Base-by-base conservation (phyloP, 2,113 vertebrate genomes). In the Toxostoma redivivum region DNA sequence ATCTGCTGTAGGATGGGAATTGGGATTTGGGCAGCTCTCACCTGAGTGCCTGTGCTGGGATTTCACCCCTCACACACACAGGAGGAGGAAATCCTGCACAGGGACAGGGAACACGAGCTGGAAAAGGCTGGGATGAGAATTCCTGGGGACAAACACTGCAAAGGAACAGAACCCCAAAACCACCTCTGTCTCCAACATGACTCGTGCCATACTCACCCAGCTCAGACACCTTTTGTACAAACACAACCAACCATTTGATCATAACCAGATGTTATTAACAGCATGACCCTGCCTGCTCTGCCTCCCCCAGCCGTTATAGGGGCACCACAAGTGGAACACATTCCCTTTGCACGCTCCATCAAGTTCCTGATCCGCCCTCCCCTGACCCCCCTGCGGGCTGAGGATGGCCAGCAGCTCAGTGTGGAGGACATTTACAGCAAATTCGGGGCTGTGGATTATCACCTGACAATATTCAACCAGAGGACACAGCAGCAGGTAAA, bases 401-500 rank as follows among this genome's bases (percentile, higher is more conserved):
- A 50, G 61, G 86, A 97, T 1, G 94, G 33, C 8, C 84, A 7
- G n/a, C 86, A 15, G 60, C 86, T 96, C 23, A 98, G 87, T 1
- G n/a, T 98, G 60, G 96, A 98, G 94, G 97, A 98, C 28, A 89
- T 98, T 16, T 98, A 90, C 54, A 96, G 76, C 54, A 67, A 83
- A 15, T 85, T 79, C 5, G 86, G 72, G 40, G 12, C 61, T 44
- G 58, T 90, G n/a, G 48, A 89, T 58, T 98, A 98, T 20, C 91
- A 97, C 78, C 42, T 98, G 69, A 97, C 53, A 0, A 90, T 98
- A 31, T 90, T 81, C 67, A 97, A 94, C 72, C 50, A 73, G 38
- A 95, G 93, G 66, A 98, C 97, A 37, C 94, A 83, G 8, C 92
- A 95, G 67, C 95, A 97, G 98, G 98, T 98, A 97, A 93, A 64